Conservation (phyloP, 2,888 invertebrate genomes). For the Spodoptera picta region DNA sequence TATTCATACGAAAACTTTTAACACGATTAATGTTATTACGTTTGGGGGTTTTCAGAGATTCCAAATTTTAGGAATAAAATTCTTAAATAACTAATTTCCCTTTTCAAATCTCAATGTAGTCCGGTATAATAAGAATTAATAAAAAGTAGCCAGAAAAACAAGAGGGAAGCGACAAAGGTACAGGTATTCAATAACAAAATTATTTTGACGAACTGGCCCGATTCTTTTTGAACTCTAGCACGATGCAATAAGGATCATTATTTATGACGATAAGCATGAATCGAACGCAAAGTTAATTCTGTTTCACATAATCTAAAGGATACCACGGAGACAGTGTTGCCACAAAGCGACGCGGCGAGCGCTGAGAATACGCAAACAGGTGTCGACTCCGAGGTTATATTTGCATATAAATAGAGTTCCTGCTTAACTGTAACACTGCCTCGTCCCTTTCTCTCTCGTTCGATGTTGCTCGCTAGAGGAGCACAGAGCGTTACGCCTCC, state of each 20-base stretch:
- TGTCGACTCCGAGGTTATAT: conserved; percentile 88
- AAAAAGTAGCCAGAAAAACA: conserved; percentile 62
- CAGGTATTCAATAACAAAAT: conserved; percentile 54
- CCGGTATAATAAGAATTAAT: conserved; percentile 62
- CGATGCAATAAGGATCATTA: conserved; percentile 57
- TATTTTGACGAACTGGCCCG: conserved; percentile 17
- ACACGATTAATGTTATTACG: conserved; percentile 11
- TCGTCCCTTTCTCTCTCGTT: conserved; percentile 83
- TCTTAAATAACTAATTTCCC: conserved; percentile 58
- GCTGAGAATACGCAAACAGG: conserved; percentile 88
- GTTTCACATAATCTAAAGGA: conserved; percentile 78
- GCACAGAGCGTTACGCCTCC: conserved; percentile 79
- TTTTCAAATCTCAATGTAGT: conserved; percentile 53
- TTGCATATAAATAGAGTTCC: conserved; percentile 89
- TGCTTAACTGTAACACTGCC: conserved; percentile 87
- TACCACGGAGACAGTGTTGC: conserved; percentile 81
- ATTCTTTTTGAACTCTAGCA: conserved; percentile 37
- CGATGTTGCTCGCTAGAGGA: conserved; percentile 74
- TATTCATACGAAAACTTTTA: too few species aligned
- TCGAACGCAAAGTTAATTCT: conserved; percentile 61
- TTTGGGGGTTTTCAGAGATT: conserved; percentile 41
- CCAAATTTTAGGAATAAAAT: conserved; percentile 47
- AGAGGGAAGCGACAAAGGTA: conserved; percentile 56
- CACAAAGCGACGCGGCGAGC: conserved; percentile 81
- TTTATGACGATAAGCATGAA: conserved; percentile 50